Evolutionary conservation across 2,797 vertebrate species (phyloP), one percentile per base, ranked within the genome.

Genomic region (Sitta carolinensis): DNA sequence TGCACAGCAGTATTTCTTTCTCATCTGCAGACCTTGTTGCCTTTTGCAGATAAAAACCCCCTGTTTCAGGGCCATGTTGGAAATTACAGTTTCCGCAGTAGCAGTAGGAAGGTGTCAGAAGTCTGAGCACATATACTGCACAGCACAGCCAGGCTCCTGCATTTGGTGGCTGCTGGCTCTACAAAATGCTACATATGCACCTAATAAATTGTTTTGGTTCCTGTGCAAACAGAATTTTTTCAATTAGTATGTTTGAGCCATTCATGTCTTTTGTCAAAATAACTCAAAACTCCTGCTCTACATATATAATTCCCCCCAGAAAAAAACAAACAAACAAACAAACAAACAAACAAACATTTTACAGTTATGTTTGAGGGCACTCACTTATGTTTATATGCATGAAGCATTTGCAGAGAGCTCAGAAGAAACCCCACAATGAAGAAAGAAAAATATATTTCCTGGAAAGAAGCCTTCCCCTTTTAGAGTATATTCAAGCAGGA

Each of bases 51-150:
- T 29, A 32, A 55, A 47, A 50, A 2, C 2, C 1, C 14, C 20
- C 43, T 7, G 2, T 64, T 89, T 72, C 51, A 67, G 48, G 72
- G 58, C 69, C 5, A 15, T 30, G 68, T n/a, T 51, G 47, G 52
- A 77, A 78, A 80, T 83, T 5, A 59, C 3, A 84, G 62, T 93
- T 97, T 89, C 94, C 80, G 93, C 81, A 95, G 94, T 81, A 93
- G 73, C 87, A 80, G 82, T 1, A 14, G 72, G 66, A 74, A 94
- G 89, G 74, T 89, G 63, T 82, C 25, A 8, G 74, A 70, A 90
- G 75, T 11, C 74, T 92, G 89, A 50, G 93, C 82, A 74, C 70
- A 87, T 16, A 30, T 10, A 69, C 42, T 52, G 87, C 75, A 70
- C 81, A 79, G 84, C 16, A 8, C 38, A 67, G 81, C 48, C 2